phyloP scores from a whole-genome alignment of 2,113 vertebrate species.

The human (Homo sapiens) region GRCh38 chr11:118437501-118438000 shows the following conservation, averaged over 20 bases:
- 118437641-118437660: conserved; percentile 47
- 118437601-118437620: not conserved
- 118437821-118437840: conserved; percentile 30
- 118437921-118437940: conserved; percentile 57
- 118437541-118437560: not conserved
- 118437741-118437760: conserved; percentile 53
- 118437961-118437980: conserved; percentile 70
- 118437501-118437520: conserved; percentile 64
- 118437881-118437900: conserved; percentile 33
- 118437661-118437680: not conserved
- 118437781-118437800: conserved; percentile 22
- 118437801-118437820: conserved; percentile 2
- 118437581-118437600: not conserved
- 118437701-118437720: conserved; percentile 31
- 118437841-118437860: conserved; percentile 11
- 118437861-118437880: conserved; percentile 38
- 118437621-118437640: not conserved
- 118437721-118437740: conserved; percentile 21
- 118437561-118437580: not conserved
- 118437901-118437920: conserved; percentile 52
- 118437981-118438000: conserved; percentile 56
- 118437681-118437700: not conserved
- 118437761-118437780: conserved; percentile 45
- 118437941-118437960: conserved; percentile 72
- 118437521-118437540: conserved; percentile 28